Percentiles rank a stretch among this genome's conserved stretches.
Evolutionary conservation across 2,888 invertebrate species (phyloP).

Genomic region (Masnerella sp.): DNA sequence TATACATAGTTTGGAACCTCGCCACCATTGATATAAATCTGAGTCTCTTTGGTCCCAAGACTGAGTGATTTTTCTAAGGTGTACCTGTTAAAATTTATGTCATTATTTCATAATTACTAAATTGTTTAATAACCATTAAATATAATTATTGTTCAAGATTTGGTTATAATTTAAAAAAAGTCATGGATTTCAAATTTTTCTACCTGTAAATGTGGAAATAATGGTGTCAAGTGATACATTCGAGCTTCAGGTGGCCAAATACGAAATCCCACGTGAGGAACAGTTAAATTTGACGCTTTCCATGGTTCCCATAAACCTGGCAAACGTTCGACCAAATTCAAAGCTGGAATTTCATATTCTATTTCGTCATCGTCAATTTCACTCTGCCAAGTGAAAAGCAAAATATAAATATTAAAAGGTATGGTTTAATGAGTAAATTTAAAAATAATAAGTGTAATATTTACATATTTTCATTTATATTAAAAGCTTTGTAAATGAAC

Average conservation of each 20-base stretch:
- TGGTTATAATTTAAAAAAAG: background rate
- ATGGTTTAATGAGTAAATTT: too few relatives aligned
- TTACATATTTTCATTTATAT: too few relatives aligned
- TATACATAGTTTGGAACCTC: conserved; percentile 84
- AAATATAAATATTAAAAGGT: background rate
- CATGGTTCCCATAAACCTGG: conserved; percentile 84
- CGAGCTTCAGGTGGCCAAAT: conserved; percentile 80
- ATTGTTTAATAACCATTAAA: too few relatives aligned
- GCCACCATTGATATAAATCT: conserved; percentile 86
- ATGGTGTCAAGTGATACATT: conserved; percentile 81
- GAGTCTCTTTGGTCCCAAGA: conserved; percentile 80
- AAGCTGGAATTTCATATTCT: conserved; percentile 87
- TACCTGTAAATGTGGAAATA: conserved; percentile 85
- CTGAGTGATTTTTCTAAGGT: conserved; percentile 80
- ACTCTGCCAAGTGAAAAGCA: conserved; percentile 76
- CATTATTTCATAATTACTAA: too few relatives aligned
- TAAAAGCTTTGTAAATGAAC: too few relatives aligned
- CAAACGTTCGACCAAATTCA: conserved; percentile 83
- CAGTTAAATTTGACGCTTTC: conserved; percentile 78
- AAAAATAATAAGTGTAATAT: too few relatives aligned
- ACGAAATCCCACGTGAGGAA: conserved; percentile 83
- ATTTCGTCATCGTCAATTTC: conserved; percentile 84
- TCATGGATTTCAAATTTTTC: background rate
- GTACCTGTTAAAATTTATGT: conserved; percentile 77
- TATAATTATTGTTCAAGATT: background rate